Evolutionary conservation across 2,113 vertebrate genomes (phyloP), one percentile per base, ranked within the genome.

Genomic region (Callocephalon fimbriatum): DNA sequence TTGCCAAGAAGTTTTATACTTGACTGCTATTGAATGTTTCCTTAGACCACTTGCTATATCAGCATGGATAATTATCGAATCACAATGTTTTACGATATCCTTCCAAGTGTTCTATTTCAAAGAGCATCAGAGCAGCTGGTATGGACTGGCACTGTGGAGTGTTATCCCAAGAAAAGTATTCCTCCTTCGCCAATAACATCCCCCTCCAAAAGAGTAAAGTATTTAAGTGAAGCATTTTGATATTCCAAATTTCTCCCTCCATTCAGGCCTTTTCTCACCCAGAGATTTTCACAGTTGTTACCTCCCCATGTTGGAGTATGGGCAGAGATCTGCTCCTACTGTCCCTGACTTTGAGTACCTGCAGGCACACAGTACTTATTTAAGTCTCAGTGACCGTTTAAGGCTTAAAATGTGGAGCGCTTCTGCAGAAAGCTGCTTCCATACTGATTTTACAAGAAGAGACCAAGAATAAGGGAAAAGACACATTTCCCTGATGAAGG

Each of bases 1-100:
- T 74, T 90, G 38, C 44, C 35, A 50, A n/a, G 7, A 40, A 92
- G 40, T 25, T 86, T 91, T 35, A 83, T 63, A 31, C 74, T 59
- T 53, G 8, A 35, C 26, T 40, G 25, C 72, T 51, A 80, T 40
- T 45, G 35, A 83, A 58, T 40, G 42, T 59, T 86, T 85, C 42
- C 25, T 89, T 84, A 89, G 44, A 88, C 21, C 21, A 59, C 56
- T 53, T 75, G 38, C 26, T 78, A 66, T 81, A 38, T 79, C 62
- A 44, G 62, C 86, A 94, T 25, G 11, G 62, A 14, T 75, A 94
- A 90, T 79, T 66, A 77, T 9, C 71, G 65, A 96, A 92, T 38
- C 31, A 72, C 29, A 91, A 21, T 6, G 8, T 9, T 53, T 38
- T 56, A 20, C n/a, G 71, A 32, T 35, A 71, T 65, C 77, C 37